A percentile compares a stretch with the other conserved stretches of the same genome.
phyloP scores from a whole-genome alignment of 2,888 invertebrate species.

The Keiferia lycopersicella region DNA sequence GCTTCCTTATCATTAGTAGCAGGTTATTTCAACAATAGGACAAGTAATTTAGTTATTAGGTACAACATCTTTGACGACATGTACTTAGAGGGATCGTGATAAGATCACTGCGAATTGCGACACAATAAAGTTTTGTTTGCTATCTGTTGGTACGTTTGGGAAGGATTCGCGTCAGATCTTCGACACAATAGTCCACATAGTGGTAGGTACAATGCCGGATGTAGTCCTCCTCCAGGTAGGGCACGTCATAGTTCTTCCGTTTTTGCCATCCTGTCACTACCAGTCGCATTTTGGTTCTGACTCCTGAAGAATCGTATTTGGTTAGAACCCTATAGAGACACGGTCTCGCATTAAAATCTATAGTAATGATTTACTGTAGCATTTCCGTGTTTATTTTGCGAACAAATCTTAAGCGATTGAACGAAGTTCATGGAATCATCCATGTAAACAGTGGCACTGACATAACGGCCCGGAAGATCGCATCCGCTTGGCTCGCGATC shows the following conservation, averaged over 20 bases:
- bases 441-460: conserved; percentile 43
- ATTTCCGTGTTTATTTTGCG: not conserved
- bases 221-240: too few species aligned
- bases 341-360: too few species aligned
- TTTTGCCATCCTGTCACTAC: too few species aligned
- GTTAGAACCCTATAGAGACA: too few species aligned
- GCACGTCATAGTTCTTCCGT: too few species aligned
- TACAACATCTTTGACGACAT: not conserved
- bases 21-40: conserved; percentile 13
- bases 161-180: not conserved
- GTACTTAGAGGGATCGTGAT: conserved; percentile 6
- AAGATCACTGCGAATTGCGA: not conserved
- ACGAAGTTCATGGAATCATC: conserved; percentile 14
- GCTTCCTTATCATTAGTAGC: conserved; percentile 19
- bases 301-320: too few species aligned
- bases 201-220: too few species aligned
- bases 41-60: conserved; percentile 13
- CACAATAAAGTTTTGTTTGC: not conserved
- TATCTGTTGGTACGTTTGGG: not conserved
- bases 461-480: conserved; percentile 71
- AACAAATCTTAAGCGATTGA: not conserved
- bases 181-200: too few species aligned
- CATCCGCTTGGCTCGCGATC: conserved; percentile 73
- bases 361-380: not conserved
- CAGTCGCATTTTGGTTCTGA: too few species aligned